These are phyloP conservation scores for Protobothrops mucrosquamatus DNA, from an alignment of 2,113 vertebrate genomes.

Conservation along the genomic window DNA sequence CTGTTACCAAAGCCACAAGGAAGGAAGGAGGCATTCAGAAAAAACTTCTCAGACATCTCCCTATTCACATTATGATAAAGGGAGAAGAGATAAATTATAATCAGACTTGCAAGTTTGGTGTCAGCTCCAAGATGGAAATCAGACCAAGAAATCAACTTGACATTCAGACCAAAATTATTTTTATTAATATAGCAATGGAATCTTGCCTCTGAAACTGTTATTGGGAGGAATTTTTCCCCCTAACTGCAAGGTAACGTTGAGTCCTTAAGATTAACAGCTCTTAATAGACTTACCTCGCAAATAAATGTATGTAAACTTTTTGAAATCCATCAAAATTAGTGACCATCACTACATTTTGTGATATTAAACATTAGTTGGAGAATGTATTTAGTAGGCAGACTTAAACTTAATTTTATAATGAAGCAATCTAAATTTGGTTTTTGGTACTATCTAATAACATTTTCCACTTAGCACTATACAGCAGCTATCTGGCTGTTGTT, in stretches of 20 bases:
- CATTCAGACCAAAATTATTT: background rate
- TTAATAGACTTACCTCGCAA: background rate
- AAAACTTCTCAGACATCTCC: background rate
- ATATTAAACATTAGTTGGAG: background rate
- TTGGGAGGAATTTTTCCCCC: background rate
- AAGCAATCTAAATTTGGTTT: background rate
- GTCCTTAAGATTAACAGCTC: background rate
- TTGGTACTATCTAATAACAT: background rate
- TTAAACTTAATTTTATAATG: background rate
- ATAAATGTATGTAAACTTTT: background rate
- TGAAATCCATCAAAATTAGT: background rate
- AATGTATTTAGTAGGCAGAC: background rate
- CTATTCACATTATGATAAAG: background rate
- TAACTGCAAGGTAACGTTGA: background rate
- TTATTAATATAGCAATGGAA: background rate
- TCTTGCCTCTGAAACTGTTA: background rate
- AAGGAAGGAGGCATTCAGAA: background rate
- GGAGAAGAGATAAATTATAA: background rate
- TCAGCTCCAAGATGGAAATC: background rate
- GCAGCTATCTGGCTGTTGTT: background rate
- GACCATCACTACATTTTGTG: background rate
- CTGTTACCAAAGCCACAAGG: background rate
- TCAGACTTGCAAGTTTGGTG: background rate
- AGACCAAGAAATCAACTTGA: background rate
- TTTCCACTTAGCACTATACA: background rate